A percentile compares a stretch with the other conserved stretches of the same genome.
Conservation (phyloP, 1,140 invertebrate species). For the Cydia strobilella region DNA sequence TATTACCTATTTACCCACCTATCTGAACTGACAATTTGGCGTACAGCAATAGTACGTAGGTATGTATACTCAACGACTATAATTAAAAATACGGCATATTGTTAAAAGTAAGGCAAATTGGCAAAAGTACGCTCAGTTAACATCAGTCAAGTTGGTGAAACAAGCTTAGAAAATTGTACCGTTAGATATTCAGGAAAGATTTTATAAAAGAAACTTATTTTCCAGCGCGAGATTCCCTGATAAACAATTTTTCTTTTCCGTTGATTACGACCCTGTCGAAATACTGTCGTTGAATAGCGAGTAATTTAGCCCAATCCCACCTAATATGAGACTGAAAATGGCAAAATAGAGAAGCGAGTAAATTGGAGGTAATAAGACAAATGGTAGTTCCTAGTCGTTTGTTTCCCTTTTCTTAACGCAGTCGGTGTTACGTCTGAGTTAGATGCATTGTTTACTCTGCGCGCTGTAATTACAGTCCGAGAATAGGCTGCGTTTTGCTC, state of each 20-base stretch:
- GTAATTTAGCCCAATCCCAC: background rate
- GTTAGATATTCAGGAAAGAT: background rate
- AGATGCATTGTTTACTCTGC: background rate
- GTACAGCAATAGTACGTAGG: too few species aligned
- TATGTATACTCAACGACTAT: too few species aligned
- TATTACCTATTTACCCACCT: too few species aligned
- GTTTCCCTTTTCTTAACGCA: constrained; percentile 19
- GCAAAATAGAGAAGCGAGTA: constrained; percentile 1
- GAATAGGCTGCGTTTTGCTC: background rate
- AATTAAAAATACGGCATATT: too few species aligned
- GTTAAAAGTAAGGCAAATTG: too few species aligned
- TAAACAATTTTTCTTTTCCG: background rate
- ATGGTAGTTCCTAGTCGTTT: constrained; percentile 21
- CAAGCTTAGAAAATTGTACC: background rate
- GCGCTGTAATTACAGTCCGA: background rate
- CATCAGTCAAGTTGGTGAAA: background rate
- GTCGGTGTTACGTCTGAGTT: constrained; percentile 18
- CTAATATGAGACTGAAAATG: background rate
- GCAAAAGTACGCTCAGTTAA: background rate
- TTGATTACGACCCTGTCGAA: constrained; percentile 6
- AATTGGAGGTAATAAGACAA: constrained; percentile 24
- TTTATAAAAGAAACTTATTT: background rate
- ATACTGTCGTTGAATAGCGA: constrained; percentile 5
- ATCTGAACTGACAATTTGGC: too few species aligned
- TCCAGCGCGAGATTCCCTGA: background rate